Base-by-base conservation (phyloP, 2,888 invertebrate genomes). In the Cephalotes varians region DNA sequence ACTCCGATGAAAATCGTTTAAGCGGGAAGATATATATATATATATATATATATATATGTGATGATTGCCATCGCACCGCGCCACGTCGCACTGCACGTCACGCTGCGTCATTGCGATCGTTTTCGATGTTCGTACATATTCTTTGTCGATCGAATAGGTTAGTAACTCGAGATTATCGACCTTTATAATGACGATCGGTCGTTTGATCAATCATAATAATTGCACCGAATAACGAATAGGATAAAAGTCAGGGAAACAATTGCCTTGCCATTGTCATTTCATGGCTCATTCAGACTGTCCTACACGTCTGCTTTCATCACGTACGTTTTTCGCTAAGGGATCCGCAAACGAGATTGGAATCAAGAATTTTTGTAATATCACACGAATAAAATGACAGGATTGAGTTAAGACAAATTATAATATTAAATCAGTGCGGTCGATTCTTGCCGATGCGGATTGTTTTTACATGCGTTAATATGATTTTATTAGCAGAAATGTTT, bases 171-270 rank as follows among this genome's bases (percentile, higher is more conserved):
- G 87, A 88, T 77, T 86, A 65, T 49, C 86, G 86, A 80, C 84
- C 83, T 86, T 83, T 81, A 84, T 89, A 90, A 87, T 85, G 85
- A 90, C 83, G 85, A 88, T 87, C 88, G 82, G 49, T 85, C 86
- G 81, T 73, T 86, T 1, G 62, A 85, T 84, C 81, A 84, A 83
- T 81, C 86, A 89, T 85, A 86, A 87, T 86, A 85, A 86, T 81
- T 77, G 65, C 71, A 31, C 62, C 84, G 83, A 87, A 91, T 89
- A 91, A 87, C 87, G 89, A 90, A 81, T 87, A 85, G 87, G 84
- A 91, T 90, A 91, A 92, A 93, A 93, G 92, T 92, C 92, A 91
- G 89, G 86, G 91, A 92, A 93, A 93, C 93, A 93, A 93, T 92
- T 87, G 90, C 40, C 80, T 76, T 62, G 77, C 85, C 86, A 90